Percentiles rank a stretch among this genome's conserved stretches.
Conservation (phyloP, 2,797 vertebrate genomes). For the Danio jaintianensis region DNA sequence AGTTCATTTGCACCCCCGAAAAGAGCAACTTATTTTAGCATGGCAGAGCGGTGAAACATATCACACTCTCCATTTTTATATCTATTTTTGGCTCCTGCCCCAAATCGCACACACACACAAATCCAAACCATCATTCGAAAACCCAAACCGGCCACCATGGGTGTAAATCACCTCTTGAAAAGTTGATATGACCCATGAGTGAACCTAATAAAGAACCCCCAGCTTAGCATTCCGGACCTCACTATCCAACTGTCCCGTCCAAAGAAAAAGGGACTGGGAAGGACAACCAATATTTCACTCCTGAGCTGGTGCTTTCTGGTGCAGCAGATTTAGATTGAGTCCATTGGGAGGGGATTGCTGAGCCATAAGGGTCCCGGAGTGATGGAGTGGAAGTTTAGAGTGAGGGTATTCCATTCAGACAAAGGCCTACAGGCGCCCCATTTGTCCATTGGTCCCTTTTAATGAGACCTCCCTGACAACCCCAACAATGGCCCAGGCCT, state of each 20-base stretch:
- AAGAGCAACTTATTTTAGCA: slow-evolving; percentile 31
- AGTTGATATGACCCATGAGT: slow-evolving; percentile 42
- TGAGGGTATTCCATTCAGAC: slow-evolving; percentile 48
- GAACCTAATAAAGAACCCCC: slow-evolving; percentile 43
- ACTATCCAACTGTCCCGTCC: slow-evolving; percentile 16
- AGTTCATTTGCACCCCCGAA: slow-evolving; percentile 33
- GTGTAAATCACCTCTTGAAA: slow-evolving; percentile 23
- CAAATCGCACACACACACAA: neutral
- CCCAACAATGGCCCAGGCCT: slow-evolving; percentile 45
- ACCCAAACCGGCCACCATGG: neutral
- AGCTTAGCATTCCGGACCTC: slow-evolving; percentile 38
- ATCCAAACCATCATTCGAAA: slow-evolving; percentile 18
- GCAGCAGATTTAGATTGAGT: slow-evolving; percentile 37
- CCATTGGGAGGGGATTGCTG: slow-evolving; percentile 29
- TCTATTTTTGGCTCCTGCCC: slow-evolving; percentile 20
- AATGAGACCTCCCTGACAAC: slow-evolving; percentile 55
- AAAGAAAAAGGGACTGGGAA: slow-evolving; percentile 37
- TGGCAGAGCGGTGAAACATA: neutral
- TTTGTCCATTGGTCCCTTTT: slow-evolving; percentile 49
- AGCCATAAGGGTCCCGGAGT: slow-evolving; percentile 36
- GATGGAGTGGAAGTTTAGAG: slow-evolving; percentile 48
- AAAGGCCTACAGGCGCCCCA: slow-evolving; percentile 30
- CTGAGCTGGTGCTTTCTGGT: slow-evolving; percentile 41
- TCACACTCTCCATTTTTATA: neutral
- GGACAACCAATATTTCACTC: slow-evolving; percentile 31